phyloP scores from a whole-genome alignment of 2,113 vertebrate genomes.

The Orthonyx spaldingii region DNA sequence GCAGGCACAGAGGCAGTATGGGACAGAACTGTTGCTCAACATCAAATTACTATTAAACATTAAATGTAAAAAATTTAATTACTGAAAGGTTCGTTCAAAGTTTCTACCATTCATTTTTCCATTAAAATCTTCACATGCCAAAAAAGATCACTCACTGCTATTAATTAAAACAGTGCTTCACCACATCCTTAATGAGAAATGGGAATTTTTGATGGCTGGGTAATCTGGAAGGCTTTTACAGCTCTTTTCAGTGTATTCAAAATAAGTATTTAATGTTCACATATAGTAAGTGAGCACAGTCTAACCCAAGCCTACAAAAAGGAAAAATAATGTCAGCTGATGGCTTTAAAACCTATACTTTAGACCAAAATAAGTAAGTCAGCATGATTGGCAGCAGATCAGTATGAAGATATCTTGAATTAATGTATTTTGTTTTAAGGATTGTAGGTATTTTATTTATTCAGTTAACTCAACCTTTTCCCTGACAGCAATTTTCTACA shows the following conservation, averaged over 20 bases:
- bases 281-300: not conserved
- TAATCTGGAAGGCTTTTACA: not conserved
- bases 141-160: not conserved
- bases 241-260: not conserved
- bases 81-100: not conserved
- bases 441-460: not conserved
- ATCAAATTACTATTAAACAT: not conserved
- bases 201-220: not conserved
- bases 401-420: not conserved
- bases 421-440: not conserved
- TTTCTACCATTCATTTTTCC: not conserved
- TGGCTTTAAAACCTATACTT: not conserved
- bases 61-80: not conserved
- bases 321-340: not conserved
- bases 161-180: not conserved
- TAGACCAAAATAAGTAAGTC: not conserved
- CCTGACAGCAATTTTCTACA: not conserved
- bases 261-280: not conserved
- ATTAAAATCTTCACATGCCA: not conserved
- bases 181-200: not conserved
- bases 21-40: not conserved
- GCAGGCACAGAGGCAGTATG: not conserved
- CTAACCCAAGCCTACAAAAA: not conserved
- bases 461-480: not conserved
- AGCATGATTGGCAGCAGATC: not conserved